Conservation (phyloP, 2,888 invertebrate genomes). For the Drosophila pseudotakahashii region DNA sequence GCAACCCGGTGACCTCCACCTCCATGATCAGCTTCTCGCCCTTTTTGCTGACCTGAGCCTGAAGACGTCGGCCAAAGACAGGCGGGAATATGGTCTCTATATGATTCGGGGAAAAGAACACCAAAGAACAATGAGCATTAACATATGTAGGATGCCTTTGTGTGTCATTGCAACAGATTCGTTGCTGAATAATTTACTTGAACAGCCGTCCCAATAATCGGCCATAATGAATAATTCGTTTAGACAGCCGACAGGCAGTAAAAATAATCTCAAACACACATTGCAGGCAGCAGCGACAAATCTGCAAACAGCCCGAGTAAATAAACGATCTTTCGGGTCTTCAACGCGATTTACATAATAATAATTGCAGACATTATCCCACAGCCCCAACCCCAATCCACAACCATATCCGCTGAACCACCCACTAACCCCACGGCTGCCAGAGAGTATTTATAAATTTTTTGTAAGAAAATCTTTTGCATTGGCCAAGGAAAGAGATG, state of each 20-base stretch:
- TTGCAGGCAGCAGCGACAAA: constrained; percentile 55
- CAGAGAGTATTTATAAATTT: constrained; percentile 55
- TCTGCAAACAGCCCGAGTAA: constrained; percentile 58
- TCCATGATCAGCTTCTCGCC: constrained; percentile 90
- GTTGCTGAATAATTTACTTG: constrained; percentile 68
- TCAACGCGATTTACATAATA: constrained; percentile 70
- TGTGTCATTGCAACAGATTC: constrained; percentile 72
- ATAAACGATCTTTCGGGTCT: constrained; percentile 55
- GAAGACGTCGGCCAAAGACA: constrained; percentile 90
- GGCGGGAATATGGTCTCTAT: constrained; percentile 92
- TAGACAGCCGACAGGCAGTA: constrained; percentile 63
- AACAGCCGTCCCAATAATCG: constrained; percentile 62
- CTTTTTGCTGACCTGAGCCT: constrained; percentile 90
- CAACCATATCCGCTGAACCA: constrained; percentile 7
- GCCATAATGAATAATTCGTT: constrained; percentile 72
- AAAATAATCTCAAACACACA: constrained; percentile 54
- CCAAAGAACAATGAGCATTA: constrained; percentile 9
- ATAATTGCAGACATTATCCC: constrained; percentile 63
- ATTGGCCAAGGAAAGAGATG: constrained; percentile 49
- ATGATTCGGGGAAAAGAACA: constrained; percentile 35
- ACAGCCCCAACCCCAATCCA: constrained; percentile 19
- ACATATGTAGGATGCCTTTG: constrained; percentile 41
- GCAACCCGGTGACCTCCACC: constrained; percentile 91
- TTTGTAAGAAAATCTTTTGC: constrained; percentile 51
- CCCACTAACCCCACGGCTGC: neutral